Base-by-base conservation (phyloP, 2,888 invertebrate genomes). In the Drosophila nr. fundita region DNA sequence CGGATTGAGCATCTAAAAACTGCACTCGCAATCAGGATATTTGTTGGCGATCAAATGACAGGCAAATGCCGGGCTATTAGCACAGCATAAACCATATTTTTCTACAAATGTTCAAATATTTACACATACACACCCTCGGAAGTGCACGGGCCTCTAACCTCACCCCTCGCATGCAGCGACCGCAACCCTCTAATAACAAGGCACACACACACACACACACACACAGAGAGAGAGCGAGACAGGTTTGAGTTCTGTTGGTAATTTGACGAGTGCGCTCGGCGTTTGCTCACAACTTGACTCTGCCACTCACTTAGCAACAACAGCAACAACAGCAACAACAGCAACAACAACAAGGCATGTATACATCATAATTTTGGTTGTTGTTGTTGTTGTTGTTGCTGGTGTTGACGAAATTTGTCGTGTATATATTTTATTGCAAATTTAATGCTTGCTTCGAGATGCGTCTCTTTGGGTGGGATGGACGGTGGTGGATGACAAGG, bases 21-120 rank as follows among this genome's bases (percentile, higher is more conserved):
- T 36, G 32, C 42, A 61, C 29, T 21, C 21, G 45, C 38, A 63
- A 68, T 72, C 48, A 52, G 60, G 34, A 83, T 83, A 86, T 83
- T 81, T 81, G 86, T 76, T 60, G 58, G 60, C 77, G 86, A 86
- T 83, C 83, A 83, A 82, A 83, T 87, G 86, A 86, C 86, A 78
- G 70, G 57, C 74, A 76, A 57, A 61, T 68, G 73, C 54, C 59
- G 63, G 49, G 72, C 86, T 83, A 91, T 91, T 91, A 91, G 80
- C 74, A 76, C 80, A 79, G 82, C 86, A 83, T 83, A 90, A 92
- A 92, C 89, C 92, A 92, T 92, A 92, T 92, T 92, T 89, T 91
- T 78, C 82, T 73, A 83, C 92, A 92, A 92, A 92, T 92, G 92
- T 92, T 92, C 92, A 90, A 90, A 92, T 91, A 91, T 90, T 89